Percentiles rank a stretch among this genome's conserved stretches.
phyloP scores from a whole-genome alignment of 2,797 vertebrate species.

The Dermochelys coriacea region DNA sequence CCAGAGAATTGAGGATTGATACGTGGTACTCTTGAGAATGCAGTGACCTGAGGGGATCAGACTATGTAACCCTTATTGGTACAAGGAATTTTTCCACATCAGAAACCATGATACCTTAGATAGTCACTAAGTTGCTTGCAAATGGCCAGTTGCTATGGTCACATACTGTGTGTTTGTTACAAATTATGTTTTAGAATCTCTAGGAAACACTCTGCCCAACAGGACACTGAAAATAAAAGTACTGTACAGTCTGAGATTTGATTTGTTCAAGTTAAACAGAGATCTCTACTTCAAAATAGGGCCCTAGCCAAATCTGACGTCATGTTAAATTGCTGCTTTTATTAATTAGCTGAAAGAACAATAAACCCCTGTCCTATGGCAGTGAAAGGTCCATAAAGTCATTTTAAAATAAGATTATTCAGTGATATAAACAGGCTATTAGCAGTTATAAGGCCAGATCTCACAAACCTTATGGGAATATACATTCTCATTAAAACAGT shows the following conservation, averaged over 20 bases:
- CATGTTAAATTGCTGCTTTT: not conserved
- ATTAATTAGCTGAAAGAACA: not conserved
- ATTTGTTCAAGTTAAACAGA: not conserved
- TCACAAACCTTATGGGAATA: not conserved
- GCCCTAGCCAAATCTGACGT: not conserved
- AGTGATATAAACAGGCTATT: not conserved
- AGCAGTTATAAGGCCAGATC: not conserved
- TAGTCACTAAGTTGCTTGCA: not conserved
- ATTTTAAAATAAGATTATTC: not conserved
- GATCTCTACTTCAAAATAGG: not conserved
- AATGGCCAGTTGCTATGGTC: not conserved
- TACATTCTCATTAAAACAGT: not conserved
- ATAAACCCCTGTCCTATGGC: not conserved
- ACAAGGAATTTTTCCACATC: not conserved
- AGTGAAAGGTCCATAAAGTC: not conserved
- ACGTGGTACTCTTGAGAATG: not conserved
- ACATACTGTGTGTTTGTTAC: not conserved
- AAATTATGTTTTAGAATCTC: not conserved
- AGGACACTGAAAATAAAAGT: not conserved
- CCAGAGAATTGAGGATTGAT: not conserved
- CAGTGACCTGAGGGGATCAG: not conserved
- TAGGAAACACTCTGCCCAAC: not conserved
- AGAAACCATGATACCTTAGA: not conserved
- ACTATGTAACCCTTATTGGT: not conserved
- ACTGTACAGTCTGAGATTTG: not conserved